Percentiles rank a stretch among this genome's conserved stretches.
phyloP scores from a whole-genome alignment of 2,797 vertebrate genomes.

The Synaphobranchus kaupii region DNA sequence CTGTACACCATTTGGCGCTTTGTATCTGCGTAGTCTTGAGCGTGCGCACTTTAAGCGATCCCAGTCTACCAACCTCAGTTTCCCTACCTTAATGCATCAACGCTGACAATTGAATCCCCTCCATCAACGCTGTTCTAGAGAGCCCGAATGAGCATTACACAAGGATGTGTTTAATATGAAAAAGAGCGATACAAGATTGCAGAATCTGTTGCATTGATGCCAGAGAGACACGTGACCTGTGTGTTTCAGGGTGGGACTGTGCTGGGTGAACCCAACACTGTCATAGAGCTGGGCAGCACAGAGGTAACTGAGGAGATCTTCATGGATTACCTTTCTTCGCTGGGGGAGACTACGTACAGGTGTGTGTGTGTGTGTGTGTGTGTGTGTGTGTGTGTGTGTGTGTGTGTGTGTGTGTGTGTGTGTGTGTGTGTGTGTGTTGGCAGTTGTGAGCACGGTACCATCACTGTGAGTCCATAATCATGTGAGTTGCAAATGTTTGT shows the following conservation, averaged over 20 bases:
- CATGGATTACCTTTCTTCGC: slow-evolving; percentile 91
- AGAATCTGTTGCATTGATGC: neutral
- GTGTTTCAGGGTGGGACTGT: slow-evolving; percentile 87
- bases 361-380: slow-evolving; percentile 38
- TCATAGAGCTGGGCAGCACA: slow-evolving; percentile 91
- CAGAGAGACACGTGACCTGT: slow-evolving; percentile 26
- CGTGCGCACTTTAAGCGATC: neutral
- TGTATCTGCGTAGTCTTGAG: neutral
- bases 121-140: neutral
- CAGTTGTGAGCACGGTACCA: neutral
- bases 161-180: neutral
- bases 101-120: neutral
- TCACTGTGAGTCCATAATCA: neutral
- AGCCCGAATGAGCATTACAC: neutral
- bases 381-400: neutral
- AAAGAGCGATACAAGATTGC: neutral
- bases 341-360: slow-evolving; percentile 87
- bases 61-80: neutral
- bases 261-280: slow-evolving; percentile 91
- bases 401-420: too few species aligned
- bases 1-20: neutral
- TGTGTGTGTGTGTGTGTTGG: too few species aligned
- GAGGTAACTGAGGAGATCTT: slow-evolving; percentile 98
- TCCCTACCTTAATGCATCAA: neutral
- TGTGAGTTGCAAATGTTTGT: neutral